phyloP scores from a whole-genome alignment of 1,140 invertebrate genomes.

The Tetragonula clypearis region DNA sequence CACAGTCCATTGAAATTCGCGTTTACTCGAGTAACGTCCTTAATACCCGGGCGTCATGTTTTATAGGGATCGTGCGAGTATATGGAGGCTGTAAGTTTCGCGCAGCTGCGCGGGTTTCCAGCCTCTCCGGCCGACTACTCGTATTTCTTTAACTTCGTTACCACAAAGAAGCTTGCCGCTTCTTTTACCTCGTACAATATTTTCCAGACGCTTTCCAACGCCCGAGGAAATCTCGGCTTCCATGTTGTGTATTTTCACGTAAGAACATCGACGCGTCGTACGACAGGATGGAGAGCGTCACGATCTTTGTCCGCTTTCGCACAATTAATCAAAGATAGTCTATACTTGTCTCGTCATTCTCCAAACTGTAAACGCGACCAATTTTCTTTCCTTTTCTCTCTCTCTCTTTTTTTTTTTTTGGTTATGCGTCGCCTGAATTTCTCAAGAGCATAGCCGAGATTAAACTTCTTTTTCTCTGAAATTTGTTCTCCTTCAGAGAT shows the following conservation, averaged over 20 bases:
- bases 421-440: not conserved
- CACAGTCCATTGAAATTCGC: slow-evolving; percentile 14
- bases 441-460: not conserved
- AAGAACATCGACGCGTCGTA: not conserved
- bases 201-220: slow-evolving; percentile 30
- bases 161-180: slow-evolving; percentile 32
- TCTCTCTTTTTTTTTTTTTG: not conserved
- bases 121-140: slow-evolving; percentile 7
- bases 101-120: not conserved
- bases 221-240: slow-evolving; percentile 12
- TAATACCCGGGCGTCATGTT: slow-evolving; percentile 21
- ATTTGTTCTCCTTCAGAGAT: not conserved
- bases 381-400: not conserved
- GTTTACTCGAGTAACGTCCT: slow-evolving; percentile 12
- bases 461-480: not conserved
- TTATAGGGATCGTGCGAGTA: slow-evolving; percentile 17
- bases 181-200: slow-evolving; percentile 31
- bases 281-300: not conserved
- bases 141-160: slow-evolving; percentile 47
- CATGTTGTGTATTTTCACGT: not conserved
- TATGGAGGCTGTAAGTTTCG: slow-evolving; percentile 20
- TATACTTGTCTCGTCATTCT: not conserved
- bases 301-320: too few species aligned
- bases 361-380: not conserved
- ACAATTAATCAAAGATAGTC: not conserved